phyloP scores from a whole-genome alignment of 2,797 vertebrate genomes.

The Coregonus ussuriensis region DNA sequence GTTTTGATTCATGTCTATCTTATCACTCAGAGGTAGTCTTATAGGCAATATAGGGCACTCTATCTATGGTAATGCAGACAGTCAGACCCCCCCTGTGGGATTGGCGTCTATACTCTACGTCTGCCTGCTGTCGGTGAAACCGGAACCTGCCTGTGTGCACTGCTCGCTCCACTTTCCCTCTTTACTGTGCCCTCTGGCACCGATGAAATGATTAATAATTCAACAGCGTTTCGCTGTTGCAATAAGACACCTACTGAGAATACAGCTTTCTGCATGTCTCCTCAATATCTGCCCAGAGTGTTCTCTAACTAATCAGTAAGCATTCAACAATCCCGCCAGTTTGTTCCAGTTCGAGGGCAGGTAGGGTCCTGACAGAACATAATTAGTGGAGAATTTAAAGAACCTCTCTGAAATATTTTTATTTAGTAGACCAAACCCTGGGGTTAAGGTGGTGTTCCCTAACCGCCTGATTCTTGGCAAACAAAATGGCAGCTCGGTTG shows the following conservation, averaged over 20 bases:
- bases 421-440: not conserved
- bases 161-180: not conserved
- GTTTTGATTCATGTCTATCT: not conserved
- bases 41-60: not conserved
- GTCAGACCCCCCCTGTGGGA: not conserved
- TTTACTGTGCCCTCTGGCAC: slow-evolving; percentile 18
- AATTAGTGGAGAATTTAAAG: not conserved
- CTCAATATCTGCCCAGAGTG: not conserved
- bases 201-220: slow-evolving; percentile 41
- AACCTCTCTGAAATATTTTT: not conserved
- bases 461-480: not conserved
- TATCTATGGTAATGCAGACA: not conserved
- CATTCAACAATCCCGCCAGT: not conserved
- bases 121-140: slow-evolving; percentile 5
- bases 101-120: not conserved
- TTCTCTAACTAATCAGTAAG: not conserved
- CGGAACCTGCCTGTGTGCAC: slow-evolving; percentile 5
- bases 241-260: not conserved
- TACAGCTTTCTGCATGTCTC: not conserved
- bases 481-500: not conserved
- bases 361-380: not conserved
- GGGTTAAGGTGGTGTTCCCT: not conserved
- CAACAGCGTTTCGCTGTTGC: not conserved
- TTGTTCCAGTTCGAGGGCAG: not conserved
- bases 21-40: not conserved